phyloP scores from a whole-genome alignment of 1,140 invertebrate species.

The Heliconius eleuchia region DNA sequence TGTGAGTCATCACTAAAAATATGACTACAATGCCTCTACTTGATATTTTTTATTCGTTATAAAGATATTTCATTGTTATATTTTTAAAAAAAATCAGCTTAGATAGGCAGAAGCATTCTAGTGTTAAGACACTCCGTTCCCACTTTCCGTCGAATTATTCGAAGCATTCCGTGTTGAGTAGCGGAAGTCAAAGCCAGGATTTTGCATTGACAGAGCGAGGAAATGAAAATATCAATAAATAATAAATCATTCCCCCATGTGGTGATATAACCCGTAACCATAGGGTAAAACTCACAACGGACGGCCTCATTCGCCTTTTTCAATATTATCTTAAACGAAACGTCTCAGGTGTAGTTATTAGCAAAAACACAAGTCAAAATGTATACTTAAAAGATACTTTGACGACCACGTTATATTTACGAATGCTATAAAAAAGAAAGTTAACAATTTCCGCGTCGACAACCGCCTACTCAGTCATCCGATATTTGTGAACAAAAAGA shows the following conservation, averaged over 20 bases:
- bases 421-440: slow-evolving; percentile 76
- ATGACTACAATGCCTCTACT: slow-evolving; percentile 40
- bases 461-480: slow-evolving; percentile 57
- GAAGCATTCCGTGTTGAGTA: too few species aligned
- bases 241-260: too few species aligned
- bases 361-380: background rate
- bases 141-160: too few species aligned
- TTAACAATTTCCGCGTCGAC: slow-evolving; percentile 60
- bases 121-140: too few species aligned
- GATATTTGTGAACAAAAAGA: slow-evolving; percentile 62
- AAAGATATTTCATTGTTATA: background rate
- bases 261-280: too few species aligned
- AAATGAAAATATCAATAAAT: too few species aligned
- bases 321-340: too few species aligned
- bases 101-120: too few species aligned
- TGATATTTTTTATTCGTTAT: background rate
- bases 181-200: too few species aligned
- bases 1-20: slow-evolving; percentile 70
- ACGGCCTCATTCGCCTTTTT: too few species aligned
- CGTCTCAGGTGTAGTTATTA: background rate
- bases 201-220: too few species aligned
- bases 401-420: slow-evolving; percentile 51
- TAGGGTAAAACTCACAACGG: too few species aligned
- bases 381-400: slow-evolving; percentile 19
- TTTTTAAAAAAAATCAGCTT: background rate